A percentile compares a stretch with the other conserved stretches of the same genome.
Evolutionary conservation across 2,113 vertebrate genomes (phyloP).

Genomic region (Clarias magur): DNA sequence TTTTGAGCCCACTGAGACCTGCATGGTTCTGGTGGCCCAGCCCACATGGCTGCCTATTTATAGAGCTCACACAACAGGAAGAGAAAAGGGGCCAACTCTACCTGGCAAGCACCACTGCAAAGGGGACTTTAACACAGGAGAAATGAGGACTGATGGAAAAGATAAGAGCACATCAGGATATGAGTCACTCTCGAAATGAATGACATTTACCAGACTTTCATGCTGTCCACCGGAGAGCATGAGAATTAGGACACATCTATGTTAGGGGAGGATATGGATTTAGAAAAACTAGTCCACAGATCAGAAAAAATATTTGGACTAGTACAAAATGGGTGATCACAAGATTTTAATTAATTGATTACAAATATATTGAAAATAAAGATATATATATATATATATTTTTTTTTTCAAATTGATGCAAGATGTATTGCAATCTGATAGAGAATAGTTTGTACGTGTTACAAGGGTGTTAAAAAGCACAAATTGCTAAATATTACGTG

Average conservation of each 20-base stretch:
- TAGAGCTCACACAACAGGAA: constrained; percentile 77
- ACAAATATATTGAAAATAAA: no score
- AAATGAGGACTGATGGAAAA: constrained; percentile 15
- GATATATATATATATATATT: no score
- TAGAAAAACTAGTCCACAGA: not conserved
- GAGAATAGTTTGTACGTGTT: no score
- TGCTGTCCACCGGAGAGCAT: not conserved
- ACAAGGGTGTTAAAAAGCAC: no score
- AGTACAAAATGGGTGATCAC: not conserved
- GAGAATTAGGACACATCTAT: constrained; percentile 4
- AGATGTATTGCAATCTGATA: no score
- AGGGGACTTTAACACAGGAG: constrained; percentile 68
- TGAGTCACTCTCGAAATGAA: not conserved
- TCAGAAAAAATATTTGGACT: not conserved
- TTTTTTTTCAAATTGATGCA: no score
- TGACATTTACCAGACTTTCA: constrained; percentile 1
- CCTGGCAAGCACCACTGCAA: constrained; percentile 72
- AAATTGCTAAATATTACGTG: no score
- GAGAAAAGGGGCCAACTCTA: constrained; percentile 77
- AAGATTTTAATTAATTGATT: not conserved
- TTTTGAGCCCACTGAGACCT: constrained; percentile 69
- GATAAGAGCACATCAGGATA: constrained; percentile 1
- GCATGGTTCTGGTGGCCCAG: constrained; percentile 66
- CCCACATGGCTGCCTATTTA: constrained; percentile 73
- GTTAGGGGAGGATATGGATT: not conserved